phyloP scores from a whole-genome alignment of 1,140 invertebrate species.

The Lamellibrachia luymesi region DNA sequence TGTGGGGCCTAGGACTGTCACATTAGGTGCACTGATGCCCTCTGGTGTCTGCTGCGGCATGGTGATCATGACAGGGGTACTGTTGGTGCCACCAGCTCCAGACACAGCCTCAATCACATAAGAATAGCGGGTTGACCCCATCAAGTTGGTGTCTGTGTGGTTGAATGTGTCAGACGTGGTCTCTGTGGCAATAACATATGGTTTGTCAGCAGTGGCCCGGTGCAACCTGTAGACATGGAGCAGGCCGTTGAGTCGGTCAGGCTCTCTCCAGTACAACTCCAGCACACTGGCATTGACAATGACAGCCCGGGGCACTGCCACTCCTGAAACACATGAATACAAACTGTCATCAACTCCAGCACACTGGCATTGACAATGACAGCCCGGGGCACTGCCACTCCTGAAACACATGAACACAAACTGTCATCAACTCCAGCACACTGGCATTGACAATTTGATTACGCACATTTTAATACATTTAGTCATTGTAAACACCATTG shows the following conservation, averaged over 20 bases:
- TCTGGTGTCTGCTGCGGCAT: slow-evolving; percentile 41
- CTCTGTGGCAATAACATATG: not conserved
- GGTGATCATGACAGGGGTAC: slow-evolving; percentile 35
- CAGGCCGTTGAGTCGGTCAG: slow-evolving; percentile 42
- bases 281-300: slow-evolving; percentile 38
- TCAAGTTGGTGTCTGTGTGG: slow-evolving; percentile 32
- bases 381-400: slow-evolving; percentile 38
- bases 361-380: slow-evolving; percentile 38
- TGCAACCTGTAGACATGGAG: slow-evolving; percentile 40
- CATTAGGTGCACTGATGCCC: slow-evolving; percentile 40
- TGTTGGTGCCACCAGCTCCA: slow-evolving; percentile 41
- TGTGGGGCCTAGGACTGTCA: slow-evolving; percentile 40
- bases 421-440: slow-evolving; percentile 34
- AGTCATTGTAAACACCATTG: no score
- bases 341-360: slow-evolving; percentile 32
- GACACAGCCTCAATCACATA: slow-evolving; percentile 43
- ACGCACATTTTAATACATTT: no score
- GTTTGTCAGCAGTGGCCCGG: slow-evolving; percentile 15
- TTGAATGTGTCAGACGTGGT: not conserved
- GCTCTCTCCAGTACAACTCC: slow-evolving; percentile 46
- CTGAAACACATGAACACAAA: slow-evolving; percentile 32
- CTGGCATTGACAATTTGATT: slow-evolving; percentile 33
- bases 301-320: slow-evolving; percentile 39
- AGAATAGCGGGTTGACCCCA: slow-evolving; percentile 30
- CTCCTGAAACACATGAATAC: slow-evolving; percentile 35